These are phyloP conservation scores for Aphidius colemani DNA, from an alignment of 2,888 invertebrate genomes.

Conservation along the genomic window DNA sequence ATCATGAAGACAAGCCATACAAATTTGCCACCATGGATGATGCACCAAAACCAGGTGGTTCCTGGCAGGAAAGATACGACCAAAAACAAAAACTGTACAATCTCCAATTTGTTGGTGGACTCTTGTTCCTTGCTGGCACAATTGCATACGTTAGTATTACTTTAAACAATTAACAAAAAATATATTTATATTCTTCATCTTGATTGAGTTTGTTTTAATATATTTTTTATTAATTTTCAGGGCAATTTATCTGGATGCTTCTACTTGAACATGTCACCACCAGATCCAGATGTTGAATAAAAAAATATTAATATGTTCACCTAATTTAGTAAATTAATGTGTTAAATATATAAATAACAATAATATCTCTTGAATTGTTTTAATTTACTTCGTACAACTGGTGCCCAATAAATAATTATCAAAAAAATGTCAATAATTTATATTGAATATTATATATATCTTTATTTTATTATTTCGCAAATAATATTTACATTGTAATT, in stretches of 20 bases:
- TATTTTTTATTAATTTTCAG: not conserved
- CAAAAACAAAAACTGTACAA: conserved; percentile 74
- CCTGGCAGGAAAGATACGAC: conserved; percentile 74
- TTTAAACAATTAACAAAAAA: no score
- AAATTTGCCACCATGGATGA: conserved; percentile 72
- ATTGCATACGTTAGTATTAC: conserved; percentile 60
- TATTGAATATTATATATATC: not conserved
- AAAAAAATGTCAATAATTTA: no score
- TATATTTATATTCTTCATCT: no score
- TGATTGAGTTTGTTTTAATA: no score
- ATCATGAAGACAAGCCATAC: conserved; percentile 30
- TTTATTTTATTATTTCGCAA: conserved; percentile 6
- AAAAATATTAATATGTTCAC: not conserved
- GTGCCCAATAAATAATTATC: no score
- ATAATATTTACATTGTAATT: conserved; percentile 4
- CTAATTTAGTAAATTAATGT: no score
- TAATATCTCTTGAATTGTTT: no score
- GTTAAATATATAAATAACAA: no score
- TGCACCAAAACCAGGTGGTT: conserved; percentile 76
- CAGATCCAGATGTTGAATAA: not conserved
- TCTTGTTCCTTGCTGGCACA: conserved; percentile 55
- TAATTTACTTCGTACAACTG: no score
- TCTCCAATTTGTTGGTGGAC: conserved; percentile 66
- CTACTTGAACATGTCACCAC: not conserved
- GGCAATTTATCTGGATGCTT: not conserved